These are phyloP conservation scores for Mimas tiliae DNA, from an alignment of 2,888 invertebrate species.

Conservation along the genomic window DNA sequence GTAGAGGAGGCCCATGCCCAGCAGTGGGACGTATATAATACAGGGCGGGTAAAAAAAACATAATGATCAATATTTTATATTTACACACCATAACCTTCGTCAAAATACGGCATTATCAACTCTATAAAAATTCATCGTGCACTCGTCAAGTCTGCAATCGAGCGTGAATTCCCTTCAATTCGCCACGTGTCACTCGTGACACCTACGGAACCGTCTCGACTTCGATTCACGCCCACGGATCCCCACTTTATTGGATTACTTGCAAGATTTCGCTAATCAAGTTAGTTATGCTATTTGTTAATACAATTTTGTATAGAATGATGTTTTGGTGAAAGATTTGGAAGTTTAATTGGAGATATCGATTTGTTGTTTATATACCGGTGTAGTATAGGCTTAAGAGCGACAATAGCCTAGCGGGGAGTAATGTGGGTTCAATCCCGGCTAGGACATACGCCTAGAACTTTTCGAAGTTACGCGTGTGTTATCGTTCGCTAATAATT, in stretches of 20 bases:
- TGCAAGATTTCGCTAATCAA: constrained; percentile 17
- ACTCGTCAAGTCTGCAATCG: constrained; percentile 36
- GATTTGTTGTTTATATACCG: too few species aligned
- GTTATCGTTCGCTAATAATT: too few species aligned
- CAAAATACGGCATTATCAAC: constrained; percentile 37
- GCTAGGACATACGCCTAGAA: too few species aligned
- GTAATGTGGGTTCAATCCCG: too few species aligned
- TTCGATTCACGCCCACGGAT: constrained; percentile 45
- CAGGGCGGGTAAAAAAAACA: too few species aligned
- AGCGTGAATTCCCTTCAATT: constrained; percentile 54
- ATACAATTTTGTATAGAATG: background rate
- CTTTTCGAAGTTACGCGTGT: too few species aligned
- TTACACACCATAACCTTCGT: too few species aligned
- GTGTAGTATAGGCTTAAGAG: too few species aligned
- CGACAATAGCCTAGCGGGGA: too few species aligned
- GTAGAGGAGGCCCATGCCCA: too few species aligned
- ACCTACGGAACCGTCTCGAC: constrained; percentile 50
- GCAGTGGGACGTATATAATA: too few species aligned
- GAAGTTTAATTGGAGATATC: background rate
- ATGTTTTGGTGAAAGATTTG: background rate
- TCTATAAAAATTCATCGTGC: constrained; percentile 40
- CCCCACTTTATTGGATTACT: constrained; percentile 21
- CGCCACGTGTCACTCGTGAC: constrained; percentile 47
- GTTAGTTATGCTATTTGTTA: constrained; percentile 13
- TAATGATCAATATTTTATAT: too few species aligned